A percentile compares a stretch with the other conserved stretches of the same genome.
phyloP scores from a whole-genome alignment of 2,797 vertebrate genomes.

The Hapalemur alaotrensis region DNA sequence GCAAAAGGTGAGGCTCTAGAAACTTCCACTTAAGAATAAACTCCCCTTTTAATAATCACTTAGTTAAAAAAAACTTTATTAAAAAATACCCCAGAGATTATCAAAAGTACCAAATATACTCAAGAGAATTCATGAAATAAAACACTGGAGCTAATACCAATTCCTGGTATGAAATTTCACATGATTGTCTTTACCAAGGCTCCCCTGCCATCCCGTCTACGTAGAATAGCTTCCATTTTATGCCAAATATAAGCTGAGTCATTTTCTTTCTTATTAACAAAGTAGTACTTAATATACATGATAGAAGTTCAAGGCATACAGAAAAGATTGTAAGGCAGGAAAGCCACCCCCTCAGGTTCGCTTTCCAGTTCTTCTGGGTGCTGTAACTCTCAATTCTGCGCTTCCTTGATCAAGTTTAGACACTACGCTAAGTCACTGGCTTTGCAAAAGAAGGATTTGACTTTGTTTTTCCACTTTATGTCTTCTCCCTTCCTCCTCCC shows the following conservation, averaged over 20 bases:
- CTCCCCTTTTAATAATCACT: not conserved
- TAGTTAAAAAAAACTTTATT: not conserved
- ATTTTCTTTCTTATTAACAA: not conserved
- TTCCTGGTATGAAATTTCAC: not conserved
- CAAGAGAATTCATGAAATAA: not conserved
- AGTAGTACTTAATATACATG: not conserved
- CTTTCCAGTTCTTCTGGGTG: not conserved
- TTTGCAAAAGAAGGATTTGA: not conserved
- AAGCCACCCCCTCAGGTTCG: not conserved
- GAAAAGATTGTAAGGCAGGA: not conserved
- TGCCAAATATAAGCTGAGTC: not conserved
- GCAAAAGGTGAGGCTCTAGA: not conserved
- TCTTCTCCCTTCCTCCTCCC: not conserved
- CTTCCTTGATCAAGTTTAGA: not conserved
- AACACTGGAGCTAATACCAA: not conserved
- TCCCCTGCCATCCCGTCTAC: not conserved
- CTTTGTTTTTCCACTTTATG: not conserved
- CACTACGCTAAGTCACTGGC: not conserved
- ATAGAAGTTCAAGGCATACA: not conserved
- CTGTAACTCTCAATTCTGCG: not conserved
- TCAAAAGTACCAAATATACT: not conserved
- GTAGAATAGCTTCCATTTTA: not conserved
- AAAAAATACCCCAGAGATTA: not conserved
- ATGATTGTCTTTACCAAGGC: not conserved
- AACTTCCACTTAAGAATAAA: not conserved